Evolutionary conservation across 2,888 invertebrate genomes (phyloP).

Genomic region (Tipula confusa): DNA sequence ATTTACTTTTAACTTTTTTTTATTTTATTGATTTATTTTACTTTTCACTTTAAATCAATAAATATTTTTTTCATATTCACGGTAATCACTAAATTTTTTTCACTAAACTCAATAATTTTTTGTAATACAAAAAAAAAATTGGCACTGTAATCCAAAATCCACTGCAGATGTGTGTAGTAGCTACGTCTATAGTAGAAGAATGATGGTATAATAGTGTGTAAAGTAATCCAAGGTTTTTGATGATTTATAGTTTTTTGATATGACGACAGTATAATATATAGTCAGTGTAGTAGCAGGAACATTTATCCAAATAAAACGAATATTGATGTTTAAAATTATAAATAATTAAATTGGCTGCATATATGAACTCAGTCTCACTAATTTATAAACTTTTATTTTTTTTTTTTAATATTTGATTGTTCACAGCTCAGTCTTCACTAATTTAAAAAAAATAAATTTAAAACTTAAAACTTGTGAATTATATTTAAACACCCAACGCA

Average conservation of each 20-base stretch:
- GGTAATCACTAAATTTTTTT: neutral
- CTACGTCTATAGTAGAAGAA: neutral
- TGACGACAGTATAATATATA: conserved; percentile 4
- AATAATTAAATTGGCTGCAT: conserved; percentile 33
- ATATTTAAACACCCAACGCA: neutral
- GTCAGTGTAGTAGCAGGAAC: conserved; percentile 32
- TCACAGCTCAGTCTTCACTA: conserved; percentile 34
- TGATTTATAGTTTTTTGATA: neutral
- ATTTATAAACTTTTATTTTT: neutral
- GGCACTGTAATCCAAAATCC: conserved; percentile 33
- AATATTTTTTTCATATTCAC: neutral
- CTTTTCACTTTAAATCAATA: neutral
- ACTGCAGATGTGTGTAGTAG: neutral
- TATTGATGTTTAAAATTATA: conserved; percentile 29
- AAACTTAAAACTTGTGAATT: neutral
- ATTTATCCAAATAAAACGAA: conserved; percentile 33
- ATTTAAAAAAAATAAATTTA: neutral
- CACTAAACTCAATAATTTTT: neutral
- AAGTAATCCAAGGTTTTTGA: conserved; percentile 30
- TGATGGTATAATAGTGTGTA: no score
- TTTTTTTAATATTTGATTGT: conserved; percentile 31
- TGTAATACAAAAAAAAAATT: conserved; percentile 29
- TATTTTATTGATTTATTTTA: neutral
- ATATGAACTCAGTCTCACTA: conserved; percentile 36
- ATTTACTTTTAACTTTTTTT: no score